A percentile compares a stretch with the other conserved stretches of the same genome.
Conservation (phyloP, 2,113 vertebrate genomes). For the Galeopterus variegatus region DNA sequence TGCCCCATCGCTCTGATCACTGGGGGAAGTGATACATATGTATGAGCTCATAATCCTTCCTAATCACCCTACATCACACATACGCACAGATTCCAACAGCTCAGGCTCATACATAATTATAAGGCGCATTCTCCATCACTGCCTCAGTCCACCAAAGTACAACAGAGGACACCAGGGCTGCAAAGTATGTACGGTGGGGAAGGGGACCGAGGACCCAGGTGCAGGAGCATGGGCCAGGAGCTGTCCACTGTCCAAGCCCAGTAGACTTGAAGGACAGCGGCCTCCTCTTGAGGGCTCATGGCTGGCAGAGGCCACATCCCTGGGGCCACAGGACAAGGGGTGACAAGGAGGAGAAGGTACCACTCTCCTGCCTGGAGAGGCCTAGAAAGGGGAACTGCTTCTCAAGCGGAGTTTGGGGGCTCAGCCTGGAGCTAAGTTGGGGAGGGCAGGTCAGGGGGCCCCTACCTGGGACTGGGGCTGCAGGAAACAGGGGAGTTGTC, state of each 20-base stretch:
- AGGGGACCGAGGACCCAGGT: neutral
- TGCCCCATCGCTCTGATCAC: neutral
- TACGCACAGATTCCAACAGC: constrained; percentile 72
- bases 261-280: neutral
- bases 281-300: neutral
- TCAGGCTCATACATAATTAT: constrained; percentile 79
- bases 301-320: neutral
- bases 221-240: neutral
- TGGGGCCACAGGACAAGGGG: accelerated
- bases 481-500: neutral
- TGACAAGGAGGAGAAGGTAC: neutral
- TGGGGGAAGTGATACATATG: constrained; percentile 73
- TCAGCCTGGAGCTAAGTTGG: neutral
- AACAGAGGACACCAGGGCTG: neutral
- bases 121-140: constrained; percentile 25
- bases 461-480: neutral
- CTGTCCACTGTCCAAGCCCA: neutral
- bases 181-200: neutral
- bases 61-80: constrained; percentile 75
- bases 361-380: neutral
- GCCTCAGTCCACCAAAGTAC: constrained; percentile 48
- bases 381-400: neutral
- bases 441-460: neutral
- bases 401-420: neutral
- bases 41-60: constrained; percentile 81